Evolutionary conservation across 1,140 invertebrate genomes (phyloP), one percentile per base, ranked within the genome.

Genomic region (Lordiphosa mommai): DNA sequence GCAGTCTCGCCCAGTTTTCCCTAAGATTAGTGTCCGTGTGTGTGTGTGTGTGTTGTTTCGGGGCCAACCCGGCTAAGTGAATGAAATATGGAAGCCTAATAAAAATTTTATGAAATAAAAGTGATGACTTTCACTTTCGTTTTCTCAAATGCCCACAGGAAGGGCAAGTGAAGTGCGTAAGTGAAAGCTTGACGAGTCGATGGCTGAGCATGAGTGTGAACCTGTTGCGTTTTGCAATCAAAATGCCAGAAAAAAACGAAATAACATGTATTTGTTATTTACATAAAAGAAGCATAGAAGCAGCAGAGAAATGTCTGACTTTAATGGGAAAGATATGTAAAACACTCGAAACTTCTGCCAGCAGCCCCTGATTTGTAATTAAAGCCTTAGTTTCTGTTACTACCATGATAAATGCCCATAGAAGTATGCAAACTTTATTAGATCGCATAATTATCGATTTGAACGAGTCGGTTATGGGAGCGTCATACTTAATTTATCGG

Each of bases 61-160:
- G 51, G 41, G 55, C 49, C 55, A 27, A 56, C 33, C 29, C 72
- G 4, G 6, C 20, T 84, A 84, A 82, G 67, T 77, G 76, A 84
- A 82, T 82, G 76, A 82, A 82, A 82, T 82, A 82, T 82, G 61
- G 67, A 59, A 72, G 67, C 67, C 77, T 84, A 72, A 82, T 84
- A 77, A 84, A 82, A 82, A 61, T 82, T 82, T 60, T 84, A 82
- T 82, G 72, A 82, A 77, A 82, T 82, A 77, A 82, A 82, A 77
- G 76, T 84, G 76, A 82, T 82, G 77, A 84, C 77, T 82, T 84
- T 84, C 71, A 76, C 66, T 82, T 82, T 82, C 53, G 36, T 48
- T 50, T 53, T 71, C 53, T 33, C 6, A 3, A 16, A 8, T 17
- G 12, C 12, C 4, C 7, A 7, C 16, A 36, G 17, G n/a, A 13